Evolutionary conservation across 2,113 vertebrate species (phyloP), one percentile per base, ranked within the genome.

Genomic region (Trichechus manatus): DNA sequence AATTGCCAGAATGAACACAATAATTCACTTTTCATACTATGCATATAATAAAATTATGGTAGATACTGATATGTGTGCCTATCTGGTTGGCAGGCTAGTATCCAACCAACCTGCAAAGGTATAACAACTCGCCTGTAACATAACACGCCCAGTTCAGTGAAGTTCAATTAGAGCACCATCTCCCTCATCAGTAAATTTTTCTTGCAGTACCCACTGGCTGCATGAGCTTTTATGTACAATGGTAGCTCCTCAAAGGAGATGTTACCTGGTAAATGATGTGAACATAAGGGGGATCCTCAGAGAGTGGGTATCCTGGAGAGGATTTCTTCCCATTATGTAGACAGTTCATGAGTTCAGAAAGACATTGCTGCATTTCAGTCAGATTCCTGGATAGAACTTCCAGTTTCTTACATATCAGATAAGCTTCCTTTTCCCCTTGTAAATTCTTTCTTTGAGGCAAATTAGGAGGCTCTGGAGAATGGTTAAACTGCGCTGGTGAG

Each of bases 201-300:
- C 77, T 53, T 14, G 44, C 50, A 81, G 50, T 17, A 64, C 39
- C 68, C 22, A 13, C 19, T 17, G 39, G n/a, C 29, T 70, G 36
- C 50, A 82, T 88, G n/a, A 84, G 47, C 80, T 29, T 84, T 82
- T 47, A 36, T 7, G 2, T 14, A 33, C 0, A 80, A n/a, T 17
- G 83, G 29, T 4, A 74, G 42, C 22, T 94, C 86, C 79, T 75
- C n/a, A 22, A 42, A 87, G 6, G 44, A 88, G 80, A 93, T 84
- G 93, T 98, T 99, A 99, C 99, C 99, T 99, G 99, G 96, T 98
- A 99, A 53, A 98, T 99, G 97, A 99, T 96, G 83, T 99, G 99
- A 97, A 99, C 95, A 47, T 99, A 99, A 8, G 99, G 98, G 1
- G 99, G 99, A 0, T 99, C 99, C 77, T 95, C 98, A 53, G 98